Evolutionary conservation across 1,140 invertebrate genomes (phyloP), one percentile per base, ranked within the genome.

Genomic region (Tetragnatha versicolor): DNA sequence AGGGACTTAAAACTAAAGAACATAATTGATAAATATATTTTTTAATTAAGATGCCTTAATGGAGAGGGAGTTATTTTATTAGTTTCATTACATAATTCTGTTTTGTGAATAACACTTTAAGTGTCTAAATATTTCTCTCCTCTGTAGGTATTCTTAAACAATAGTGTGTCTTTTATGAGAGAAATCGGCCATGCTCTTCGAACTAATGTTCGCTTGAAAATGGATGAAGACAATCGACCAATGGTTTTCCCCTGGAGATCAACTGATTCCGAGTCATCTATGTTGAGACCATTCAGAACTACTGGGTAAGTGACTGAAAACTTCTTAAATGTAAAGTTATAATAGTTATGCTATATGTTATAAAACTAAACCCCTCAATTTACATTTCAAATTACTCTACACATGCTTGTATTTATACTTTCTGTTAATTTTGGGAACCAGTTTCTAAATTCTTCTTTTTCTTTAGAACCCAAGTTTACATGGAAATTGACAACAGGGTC

Each of bases 401-500:
- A n/a, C n/a, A n/a, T n/a, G n/a, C n/a, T n/a, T n/a, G n/a, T n/a
- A n/a, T n/a, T n/a, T n/a, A n/a, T n/a, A n/a, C n/a, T n/a, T n/a
- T n/a, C n/a, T n/a, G n/a, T n/a, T n/a, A n/a, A n/a, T n/a, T n/a
- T n/a, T n/a, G n/a, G n/a, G n/a, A n/a, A 45, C 2, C 12, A 45
- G 42, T 14, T 14, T 9, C 14, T 20, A 10, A 66, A 35, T 20
- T 49, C 42, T 65, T 6, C 27, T 37, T 3, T 35, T 14, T 76
- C 65, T 37, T 31, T 49, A 81, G 95, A 1, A 91, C 96, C 0
- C 91, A 94, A 49, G 93, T 94, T 0, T 95, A 92, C 83, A 83
- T 98, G 55, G 94, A 96, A 86, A 92, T 98, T n/a, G 96, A 98
- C 83, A 97, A 96, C 83, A 88, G 94, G 81, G 94, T 94, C 83